Evolutionary conservation across 2,888 invertebrate genomes (phyloP), one percentile per base, ranked within the genome.

Genomic region (Drosophila macrospina): DNA sequence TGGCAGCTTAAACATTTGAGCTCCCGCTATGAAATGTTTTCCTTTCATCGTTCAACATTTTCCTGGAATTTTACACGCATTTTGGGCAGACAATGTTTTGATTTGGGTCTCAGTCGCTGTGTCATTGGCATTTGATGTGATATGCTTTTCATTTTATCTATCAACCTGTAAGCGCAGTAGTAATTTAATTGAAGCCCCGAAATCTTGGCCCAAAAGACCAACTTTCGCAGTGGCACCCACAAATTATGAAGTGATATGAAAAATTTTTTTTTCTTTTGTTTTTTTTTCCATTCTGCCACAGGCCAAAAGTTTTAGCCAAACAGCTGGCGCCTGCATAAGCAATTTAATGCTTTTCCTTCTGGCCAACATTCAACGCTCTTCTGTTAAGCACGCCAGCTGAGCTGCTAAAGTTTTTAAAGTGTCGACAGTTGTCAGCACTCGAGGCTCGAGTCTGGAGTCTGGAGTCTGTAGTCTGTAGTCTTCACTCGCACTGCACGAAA

Each of bases 181-280:
- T 11, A 59, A 59, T 26, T 57, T 11, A 42, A 62, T 48, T 52
- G 16, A 20, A 37, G 3, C 20, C 16, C 4, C 11, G 28, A 41
- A 41, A 41, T 20, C 41, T 41, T 41, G 39, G 6, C 44, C 44
- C 41, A 36, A 51, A 37, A 13, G 36, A 13, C 13, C 36, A 16
- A 24, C 34, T 36, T 28, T 39, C n/a, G 15, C 37, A 51, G 28
- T 37, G 34, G 13, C 32, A 7, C 30, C 39, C 20, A 20, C 20
- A 60, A 69, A 55, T 78, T 69, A 67, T 81, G 66, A 70, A 81
- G 60, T 72, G 69, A 41, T 47, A 60, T 48, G 50, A 56, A 78
- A 80, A 87, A 51, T 64, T n/a, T n/a, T n/a, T n/a, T n/a, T n/a
- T n/a, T n/a, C n/a, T n/a, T n/a, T n/a, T n/a, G n/a, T n/a, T n/a